Base-by-base conservation (phyloP, 2,113 vertebrate genomes). In the Amazona vittata region DNA sequence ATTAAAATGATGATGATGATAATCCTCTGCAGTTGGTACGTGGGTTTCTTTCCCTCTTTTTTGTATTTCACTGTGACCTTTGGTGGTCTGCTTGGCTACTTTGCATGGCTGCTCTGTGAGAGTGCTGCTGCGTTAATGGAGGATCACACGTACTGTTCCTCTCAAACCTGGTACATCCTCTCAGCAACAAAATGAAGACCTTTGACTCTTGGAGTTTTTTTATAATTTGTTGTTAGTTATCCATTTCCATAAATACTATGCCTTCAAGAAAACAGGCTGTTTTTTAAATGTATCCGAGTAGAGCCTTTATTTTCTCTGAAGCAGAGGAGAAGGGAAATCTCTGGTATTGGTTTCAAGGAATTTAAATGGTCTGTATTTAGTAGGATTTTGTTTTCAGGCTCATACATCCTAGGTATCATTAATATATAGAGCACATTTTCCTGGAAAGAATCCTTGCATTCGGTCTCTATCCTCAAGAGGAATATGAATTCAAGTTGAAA, bases 201-300 rank as follows among this genome's bases (percentile, higher is more conserved):
- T 96, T 96, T 81, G 85, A 78, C 53, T 65, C 63, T 39, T 28
- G 55, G 37, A 91, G 60, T 97, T 97, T 97, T 92, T 97, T 97
- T 93, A 94, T 94, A 74, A 88, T 97, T 97, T 97, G 89, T 89
- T 97, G 93, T 93, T 97, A 96, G 95, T 96, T 98, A 83, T 94
- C 86, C 94, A 17, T 96, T 91, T 16, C 93, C 86, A 63, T 86
- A 95, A 97, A 95, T 91, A 91, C 90, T 83, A 3, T 74, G 76
- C 85, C 87, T 96, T 86, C 33, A 15, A 86, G 86, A 77, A 95
- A 86, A 78, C 29, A 70, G 76, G 7, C 44, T 96, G 44, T 73
- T 96, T 97, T 97, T 50, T 76, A 97, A 95, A 94, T 64, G 12
- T 60, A 11, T 39, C 17, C 53, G 67, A 96, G 83, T 77, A 55